A percentile compares a stretch with the other conserved stretches of the same genome.
These are phyloP conservation scores for Lutjanus erythropterus DNA, from an alignment of 2,113 vertebrate genomes.

Conservation along the genomic window DNA sequence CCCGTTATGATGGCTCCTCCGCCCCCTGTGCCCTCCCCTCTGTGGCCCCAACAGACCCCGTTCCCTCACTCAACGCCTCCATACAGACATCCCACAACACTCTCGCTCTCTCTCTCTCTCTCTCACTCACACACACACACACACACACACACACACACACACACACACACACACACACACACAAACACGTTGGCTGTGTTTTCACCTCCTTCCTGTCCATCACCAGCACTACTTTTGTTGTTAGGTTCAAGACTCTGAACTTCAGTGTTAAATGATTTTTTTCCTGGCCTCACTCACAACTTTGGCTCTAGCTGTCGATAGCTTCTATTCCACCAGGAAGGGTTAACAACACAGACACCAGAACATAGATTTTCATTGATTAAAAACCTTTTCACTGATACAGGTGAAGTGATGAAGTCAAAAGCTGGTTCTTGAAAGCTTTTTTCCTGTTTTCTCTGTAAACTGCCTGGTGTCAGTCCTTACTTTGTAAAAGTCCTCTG, in stretches of 20 bases:
- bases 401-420: too few relatives aligned
- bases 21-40: slow-evolving; percentile 58
- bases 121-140: too few relatives aligned
- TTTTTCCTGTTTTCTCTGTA: too few relatives aligned
- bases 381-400: too few relatives aligned
- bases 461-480: too few relatives aligned
- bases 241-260: slow-evolving; percentile 16
- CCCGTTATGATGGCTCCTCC: slow-evolving; percentile 74
- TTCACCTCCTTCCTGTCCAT: slow-evolving; percentile 41
- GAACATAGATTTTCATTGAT: not conserved
- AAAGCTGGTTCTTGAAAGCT: too few relatives aligned
- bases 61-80: slow-evolving; percentile 16
- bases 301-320: not conserved
- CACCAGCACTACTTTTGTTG: not conserved
- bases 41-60: slow-evolving; percentile 63
- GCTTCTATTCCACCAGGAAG: not conserved
- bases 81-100: not conserved
- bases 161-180: slow-evolving; percentile 15
- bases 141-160: too few relatives aligned
- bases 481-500: too few relatives aligned
- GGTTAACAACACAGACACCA: not conserved
- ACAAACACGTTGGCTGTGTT: not conserved
- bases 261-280: not conserved
- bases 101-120: too few relatives aligned
- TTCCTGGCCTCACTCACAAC: not conserved